Percentiles rank a stretch among this genome's conserved stretches.
Conservation (phyloP, 1,140 invertebrate species). For the Drosophila lini region DNA sequence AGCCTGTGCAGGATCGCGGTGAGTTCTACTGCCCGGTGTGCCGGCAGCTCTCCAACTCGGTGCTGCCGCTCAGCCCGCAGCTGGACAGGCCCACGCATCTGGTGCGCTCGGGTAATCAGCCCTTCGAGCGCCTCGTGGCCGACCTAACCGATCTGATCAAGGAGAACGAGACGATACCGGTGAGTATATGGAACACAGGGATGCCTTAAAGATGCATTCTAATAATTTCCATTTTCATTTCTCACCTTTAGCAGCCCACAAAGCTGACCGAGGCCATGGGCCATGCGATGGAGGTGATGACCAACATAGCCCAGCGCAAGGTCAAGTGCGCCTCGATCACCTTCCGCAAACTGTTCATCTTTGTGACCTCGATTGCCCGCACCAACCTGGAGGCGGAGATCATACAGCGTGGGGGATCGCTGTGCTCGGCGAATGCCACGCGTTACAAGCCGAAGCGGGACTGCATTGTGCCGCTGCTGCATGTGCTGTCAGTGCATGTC, state of each 20-base stretch:
- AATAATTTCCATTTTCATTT: background rate
- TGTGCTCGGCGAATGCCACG: conserved; percentile 86
- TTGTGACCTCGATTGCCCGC: conserved; percentile 95
- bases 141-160: conserved; percentile 88
- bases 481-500: conserved; percentile 94
- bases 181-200: conserved; percentile 77
- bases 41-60: conserved; percentile 96
- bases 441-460: conserved; percentile 92
- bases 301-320: conserved; percentile 87
- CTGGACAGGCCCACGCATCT: conserved; percentile 88
- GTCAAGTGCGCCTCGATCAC: conserved; percentile 86
- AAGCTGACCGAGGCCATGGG: conserved; percentile 91
- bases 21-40: conserved; percentile 98
- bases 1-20: conserved; percentile 91
- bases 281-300: conserved; percentile 97
- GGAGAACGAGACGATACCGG: conserved; percentile 88
- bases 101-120: conserved; percentile 87
- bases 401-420: conserved; percentile 92
- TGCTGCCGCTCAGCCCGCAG: conserved; percentile 94
- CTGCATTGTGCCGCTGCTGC: conserved; percentile 95
- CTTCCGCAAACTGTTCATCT: conserved; percentile 92
- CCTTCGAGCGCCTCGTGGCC: conserved; percentile 85
- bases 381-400: conserved; percentile 97
- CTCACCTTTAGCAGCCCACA: conserved; percentile 85
- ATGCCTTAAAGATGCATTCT: background rate